A percentile compares a stretch with the other conserved stretches of the same genome.
phyloP scores from a whole-genome alignment of 2,113 vertebrate species.

The Rhabdornis inornatus region DNA sequence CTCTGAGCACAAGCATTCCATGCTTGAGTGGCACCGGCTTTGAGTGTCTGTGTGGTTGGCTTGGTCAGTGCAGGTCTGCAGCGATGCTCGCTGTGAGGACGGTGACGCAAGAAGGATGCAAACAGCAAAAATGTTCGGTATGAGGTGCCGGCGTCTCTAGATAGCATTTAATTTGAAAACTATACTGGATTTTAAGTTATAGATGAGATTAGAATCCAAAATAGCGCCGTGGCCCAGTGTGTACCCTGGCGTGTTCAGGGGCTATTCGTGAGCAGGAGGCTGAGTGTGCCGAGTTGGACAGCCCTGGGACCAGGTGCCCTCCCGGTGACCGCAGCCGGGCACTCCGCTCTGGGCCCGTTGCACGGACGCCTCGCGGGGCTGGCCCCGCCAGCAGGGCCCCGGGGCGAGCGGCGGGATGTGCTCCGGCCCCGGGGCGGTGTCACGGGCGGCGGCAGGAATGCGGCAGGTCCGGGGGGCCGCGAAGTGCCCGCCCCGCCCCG shows the following conservation, averaged over 20 bases:
- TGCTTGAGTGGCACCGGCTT: fast-evolving
- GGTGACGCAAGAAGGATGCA: neutral
- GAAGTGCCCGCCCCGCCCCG: neutral
- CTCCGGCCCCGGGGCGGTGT: neutral
- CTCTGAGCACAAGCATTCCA: no score
- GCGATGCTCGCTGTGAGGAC: fast-evolving
- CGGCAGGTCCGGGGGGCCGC: neutral
- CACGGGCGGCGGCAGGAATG: neutral
- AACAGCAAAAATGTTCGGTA: no score
- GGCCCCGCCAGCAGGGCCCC: neutral
- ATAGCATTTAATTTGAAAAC: neutral
- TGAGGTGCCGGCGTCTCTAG: neutral
- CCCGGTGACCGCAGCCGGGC: neutral
- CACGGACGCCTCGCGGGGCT: fast-evolving
- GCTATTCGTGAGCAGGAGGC: neutral
- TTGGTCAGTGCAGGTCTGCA: neutral
- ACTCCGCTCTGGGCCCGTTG: fast-evolving
- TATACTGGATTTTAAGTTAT: neutral
- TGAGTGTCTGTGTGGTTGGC: fast-evolving
- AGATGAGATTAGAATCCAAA: neutral
- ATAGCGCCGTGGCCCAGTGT: fast-evolving
- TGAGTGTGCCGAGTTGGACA: fast-evolving
- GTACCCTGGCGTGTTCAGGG: fast-evolving
- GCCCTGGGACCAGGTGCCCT: fast-evolving
- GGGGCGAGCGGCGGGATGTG: neutral